phyloP scores from a whole-genome alignment of 1,140 invertebrate genomes.

The Drosophila aff. region DNA sequence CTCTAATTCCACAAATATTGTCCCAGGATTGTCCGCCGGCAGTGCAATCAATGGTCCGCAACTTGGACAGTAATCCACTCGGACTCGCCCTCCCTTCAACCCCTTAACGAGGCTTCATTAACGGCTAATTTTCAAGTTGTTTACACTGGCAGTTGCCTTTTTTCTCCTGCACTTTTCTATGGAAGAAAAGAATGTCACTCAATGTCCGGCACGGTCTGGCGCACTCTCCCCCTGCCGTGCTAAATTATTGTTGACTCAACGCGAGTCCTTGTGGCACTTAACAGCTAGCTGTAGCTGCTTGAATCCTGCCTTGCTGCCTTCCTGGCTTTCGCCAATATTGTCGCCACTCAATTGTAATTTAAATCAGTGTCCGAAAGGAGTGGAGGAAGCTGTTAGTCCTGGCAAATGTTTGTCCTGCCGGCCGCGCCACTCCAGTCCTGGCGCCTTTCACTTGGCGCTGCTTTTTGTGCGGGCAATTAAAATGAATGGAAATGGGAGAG shows the following conservation, averaged over 20 bases:
- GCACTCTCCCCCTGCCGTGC: slow-evolving; percentile 17
- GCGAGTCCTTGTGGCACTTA: slow-evolving; percentile 75
- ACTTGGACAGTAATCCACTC: slow-evolving; percentile 52
- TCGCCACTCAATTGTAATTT: slow-evolving; percentile 83
- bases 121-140: slow-evolving; percentile 80
- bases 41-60: slow-evolving; percentile 62
- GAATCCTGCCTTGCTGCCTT: slow-evolving; percentile 10
- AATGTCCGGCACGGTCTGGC: slow-evolving; percentile 38
- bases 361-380: slow-evolving; percentile 62
- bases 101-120: slow-evolving; percentile 77
- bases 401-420: slow-evolving; percentile 60
- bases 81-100: slow-evolving; percentile 9
- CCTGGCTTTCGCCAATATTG: slow-evolving; percentile 64
- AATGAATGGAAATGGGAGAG: slow-evolving; percentile 38
- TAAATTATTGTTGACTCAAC: slow-evolving; percentile 81
- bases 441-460: slow-evolving; percentile 3
- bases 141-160: slow-evolving; percentile 61
- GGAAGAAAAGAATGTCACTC: slow-evolving; percentile 68
- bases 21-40: slow-evolving; percentile 40
- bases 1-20: slow-evolving; percentile 76
- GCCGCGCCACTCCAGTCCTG: slow-evolving; percentile 26
- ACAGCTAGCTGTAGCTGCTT: slow-evolving; percentile 41
- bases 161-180: slow-evolving; percentile 46
- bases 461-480: slow-evolving; percentile 57
- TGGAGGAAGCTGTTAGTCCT: slow-evolving; percentile 49